Evolutionary conservation across 2,888 invertebrate species (phyloP).

Genomic region (Dendrolimus pini): DNA sequence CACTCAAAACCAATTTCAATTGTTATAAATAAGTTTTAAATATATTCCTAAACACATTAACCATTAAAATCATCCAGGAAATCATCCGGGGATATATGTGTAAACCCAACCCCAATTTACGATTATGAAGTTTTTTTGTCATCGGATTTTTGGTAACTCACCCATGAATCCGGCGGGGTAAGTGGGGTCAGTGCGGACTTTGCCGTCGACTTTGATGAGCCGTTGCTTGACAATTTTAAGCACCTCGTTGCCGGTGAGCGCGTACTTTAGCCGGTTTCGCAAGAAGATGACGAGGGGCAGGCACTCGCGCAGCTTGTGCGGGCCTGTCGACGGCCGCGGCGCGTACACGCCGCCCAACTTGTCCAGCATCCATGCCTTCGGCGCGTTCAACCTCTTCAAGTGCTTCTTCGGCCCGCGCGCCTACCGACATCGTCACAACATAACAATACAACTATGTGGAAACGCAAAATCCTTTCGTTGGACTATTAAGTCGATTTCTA

Average conservation of each 20-base stretch:
- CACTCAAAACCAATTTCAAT: too few species aligned
- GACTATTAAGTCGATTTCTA: too few species aligned
- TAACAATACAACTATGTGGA: conserved; percentile 4
- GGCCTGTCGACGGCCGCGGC: conserved; percentile 97
- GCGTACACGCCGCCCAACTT: conserved; percentile 99
- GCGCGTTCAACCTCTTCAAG: conserved; percentile 99
- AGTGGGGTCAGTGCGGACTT: conserved; percentile 97
- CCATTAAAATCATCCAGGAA: too few species aligned
- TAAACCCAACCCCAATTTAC: too few species aligned
- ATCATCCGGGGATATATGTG: too few species aligned
- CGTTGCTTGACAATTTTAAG: conserved; percentile 99
- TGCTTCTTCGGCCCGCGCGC: conserved; percentile 99
- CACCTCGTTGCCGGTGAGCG: conserved; percentile 96
- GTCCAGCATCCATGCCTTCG: conserved; percentile 99
- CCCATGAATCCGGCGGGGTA: conserved; percentile 99
- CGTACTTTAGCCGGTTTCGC: conserved; percentile 98
- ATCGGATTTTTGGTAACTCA: conserved; percentile 57
- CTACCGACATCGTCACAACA: conserved; percentile 62
- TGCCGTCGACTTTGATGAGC: conserved; percentile 98
- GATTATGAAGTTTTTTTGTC: too few species aligned
- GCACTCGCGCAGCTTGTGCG: conserved; percentile 98
- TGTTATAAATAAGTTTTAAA: too few species aligned
- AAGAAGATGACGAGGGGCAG: conserved; percentile 97
- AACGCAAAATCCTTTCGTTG: too few species aligned
- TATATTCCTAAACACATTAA: too few species aligned